Percentiles rank a stretch among this genome's conserved stretches.
Evolutionary conservation across 2,113 vertebrate genomes (phyloP).

Genomic region (cattle (Bos taurus)): DNA sequence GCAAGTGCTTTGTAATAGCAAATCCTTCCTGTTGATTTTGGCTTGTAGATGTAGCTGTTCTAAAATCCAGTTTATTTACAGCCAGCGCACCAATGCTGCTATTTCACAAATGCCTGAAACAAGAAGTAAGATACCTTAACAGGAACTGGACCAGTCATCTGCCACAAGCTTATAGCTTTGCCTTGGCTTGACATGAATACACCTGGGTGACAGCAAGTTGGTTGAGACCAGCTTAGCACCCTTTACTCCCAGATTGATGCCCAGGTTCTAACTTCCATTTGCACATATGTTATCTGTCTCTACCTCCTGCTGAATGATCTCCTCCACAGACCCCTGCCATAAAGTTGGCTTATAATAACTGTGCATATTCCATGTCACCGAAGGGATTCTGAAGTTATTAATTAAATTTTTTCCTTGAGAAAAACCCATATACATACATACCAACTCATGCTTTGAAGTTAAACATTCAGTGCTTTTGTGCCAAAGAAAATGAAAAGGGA

Average conservation of each 20-base stretch:
- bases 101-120: not conserved
- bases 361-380: not conserved
- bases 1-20: not conserved
- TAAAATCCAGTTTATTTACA: not conserved
- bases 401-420: conserved; percentile 15
- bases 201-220: not conserved
- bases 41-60: not conserved
- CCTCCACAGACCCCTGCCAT: not conserved
- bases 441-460: conserved; percentile 8
- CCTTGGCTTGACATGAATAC: not conserved
- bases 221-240: not conserved
- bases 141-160: not conserved
- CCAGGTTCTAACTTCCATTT: not conserved
- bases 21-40: not conserved
- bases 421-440: not conserved
- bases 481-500: conserved; percentile 42
- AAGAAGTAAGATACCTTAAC: not conserved
- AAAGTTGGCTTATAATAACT: not conserved
- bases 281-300: not conserved
- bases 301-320: not conserved
- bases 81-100: not conserved
- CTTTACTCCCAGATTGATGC: not conserved
- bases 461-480: conserved; percentile 39
- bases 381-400: conserved; percentile 50
- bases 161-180: not conserved